A percentile compares a stretch with the other conserved stretches of the same genome.
Evolutionary conservation across 2,797 vertebrate species (phyloP).

Genomic region (Balearica regulorum): DNA sequence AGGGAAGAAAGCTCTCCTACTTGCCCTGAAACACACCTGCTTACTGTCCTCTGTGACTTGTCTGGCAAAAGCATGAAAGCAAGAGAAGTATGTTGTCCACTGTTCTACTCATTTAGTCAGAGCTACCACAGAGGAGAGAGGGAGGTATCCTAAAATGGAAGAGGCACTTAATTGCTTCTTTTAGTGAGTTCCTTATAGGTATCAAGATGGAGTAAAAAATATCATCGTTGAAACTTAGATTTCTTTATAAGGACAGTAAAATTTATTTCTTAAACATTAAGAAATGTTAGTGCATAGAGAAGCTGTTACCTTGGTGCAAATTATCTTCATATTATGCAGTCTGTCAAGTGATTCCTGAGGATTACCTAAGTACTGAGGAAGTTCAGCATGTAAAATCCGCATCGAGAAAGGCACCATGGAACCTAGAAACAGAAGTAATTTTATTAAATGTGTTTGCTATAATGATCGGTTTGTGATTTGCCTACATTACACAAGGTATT

Average conservation of each 20-base stretch:
- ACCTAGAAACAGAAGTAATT: constrained; percentile 72
- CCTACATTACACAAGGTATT: background rate
- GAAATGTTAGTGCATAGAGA: background rate
- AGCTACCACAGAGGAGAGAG: background rate
- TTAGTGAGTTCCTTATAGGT: background rate
- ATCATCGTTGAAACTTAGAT: background rate
- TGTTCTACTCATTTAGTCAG: background rate
- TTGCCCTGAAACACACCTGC: background rate
- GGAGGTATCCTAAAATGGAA: background rate
- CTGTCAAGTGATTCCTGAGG: constrained; percentile 94
- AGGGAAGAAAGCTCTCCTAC: background rate
- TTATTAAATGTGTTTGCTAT: background rate
- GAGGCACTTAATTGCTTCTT: background rate
- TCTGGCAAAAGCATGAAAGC: background rate
- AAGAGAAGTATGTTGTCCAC: background rate
- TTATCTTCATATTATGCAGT: constrained; percentile 86
- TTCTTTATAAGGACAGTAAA: background rate
- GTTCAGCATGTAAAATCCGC: constrained; percentile 92
- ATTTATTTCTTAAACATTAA: background rate
- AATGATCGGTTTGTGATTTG: background rate
- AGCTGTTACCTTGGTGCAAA: constrained; percentile 84
- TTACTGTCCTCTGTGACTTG: background rate
- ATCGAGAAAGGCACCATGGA: constrained; percentile 98
- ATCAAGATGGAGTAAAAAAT: background rate
- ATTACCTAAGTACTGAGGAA: constrained; percentile 91